A percentile compares a stretch with the other conserved stretches of the same genome.
phyloP scores from a whole-genome alignment of 2,888 invertebrate genomes.

The Oscheius sp. region DNA sequence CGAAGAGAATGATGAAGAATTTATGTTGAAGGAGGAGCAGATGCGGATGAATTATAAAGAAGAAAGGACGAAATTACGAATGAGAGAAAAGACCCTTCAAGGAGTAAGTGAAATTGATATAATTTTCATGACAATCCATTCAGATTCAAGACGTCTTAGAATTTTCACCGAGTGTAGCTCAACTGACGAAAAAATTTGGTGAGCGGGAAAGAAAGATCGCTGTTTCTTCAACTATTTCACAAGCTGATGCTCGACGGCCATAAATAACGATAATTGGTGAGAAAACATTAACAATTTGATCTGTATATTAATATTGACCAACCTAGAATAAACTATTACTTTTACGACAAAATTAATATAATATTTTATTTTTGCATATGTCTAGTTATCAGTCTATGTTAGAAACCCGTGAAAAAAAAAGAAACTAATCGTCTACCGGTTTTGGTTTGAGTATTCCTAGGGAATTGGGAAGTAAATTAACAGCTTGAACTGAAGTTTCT shows the following conservation, averaged over 20 bases:
- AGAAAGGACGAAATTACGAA: slow-evolving; percentile 22
- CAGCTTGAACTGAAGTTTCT: not conserved
- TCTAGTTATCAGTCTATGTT: not conserved
- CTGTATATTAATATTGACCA: too few relatives aligned
- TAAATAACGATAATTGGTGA: too few relatives aligned
- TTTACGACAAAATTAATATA: too few relatives aligned
- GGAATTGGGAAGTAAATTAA: not conserved
- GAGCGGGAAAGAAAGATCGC: not conserved
- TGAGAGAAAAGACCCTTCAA: slow-evolving; percentile 24
- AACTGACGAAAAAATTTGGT: slow-evolving; percentile 13
- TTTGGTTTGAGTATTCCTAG: slow-evolving; percentile 23
- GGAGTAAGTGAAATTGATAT: slow-evolving; percentile 20
- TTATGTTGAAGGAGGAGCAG: slow-evolving; percentile 26
- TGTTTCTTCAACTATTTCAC: too few relatives aligned
- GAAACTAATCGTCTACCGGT: not conserved
- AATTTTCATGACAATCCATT: not conserved
- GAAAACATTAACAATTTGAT: too few relatives aligned
- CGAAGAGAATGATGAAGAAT: slow-evolving; percentile 58
- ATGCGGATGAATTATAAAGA: slow-evolving; percentile 31
- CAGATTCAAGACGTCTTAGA: slow-evolving; percentile 27
- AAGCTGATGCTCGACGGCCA: too few relatives aligned
- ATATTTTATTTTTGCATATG: too few relatives aligned
- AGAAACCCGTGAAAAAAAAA: not conserved
- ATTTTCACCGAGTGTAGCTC: slow-evolving; percentile 24
- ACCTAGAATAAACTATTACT: too few relatives aligned